Evolutionary conservation across 2,797 vertebrate species (phyloP), one percentile per base, ranked within the genome.

Genomic region (Tapirus indicus): DNA sequence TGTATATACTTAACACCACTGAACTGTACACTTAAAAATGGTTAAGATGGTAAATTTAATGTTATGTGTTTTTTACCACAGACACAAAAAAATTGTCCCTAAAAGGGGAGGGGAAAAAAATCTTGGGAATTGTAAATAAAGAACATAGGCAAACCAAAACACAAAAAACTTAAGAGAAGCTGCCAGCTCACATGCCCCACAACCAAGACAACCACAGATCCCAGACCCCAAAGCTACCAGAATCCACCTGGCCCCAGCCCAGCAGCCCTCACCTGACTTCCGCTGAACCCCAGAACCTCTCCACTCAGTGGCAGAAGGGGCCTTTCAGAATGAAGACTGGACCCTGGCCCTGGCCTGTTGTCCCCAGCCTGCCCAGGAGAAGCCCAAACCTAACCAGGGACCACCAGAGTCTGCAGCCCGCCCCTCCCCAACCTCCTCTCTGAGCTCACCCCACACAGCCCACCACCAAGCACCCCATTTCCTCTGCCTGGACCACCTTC

Each of bases 1-100:
- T 13, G n/a, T 29, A 7, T 18, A n/a, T 7, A 12, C n/a, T 0
- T 2, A 13, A 29, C 23, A 8, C 16, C 12, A 1, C 44, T 18
- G n/a, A 68, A 23, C 58, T 54, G 9, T 10, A 27, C 54, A 27
- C n/a, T 17, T 49, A 23, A n/a, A 44, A 75, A 8, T 47, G 71
- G 11, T 49, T 35, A 20, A 27, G 71, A 29, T 29, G 9, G 23
- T n/a, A 49, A 49, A 38, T 9, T 38, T 38, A 20, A 52, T 4
- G 32, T 1, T 7, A 79, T 32, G 56, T 14, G 38, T 32, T 82
- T 82, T 44, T 21, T 14, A 44, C 38, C 27, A 62, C 60, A 62
- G 10, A 29, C 23, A 62, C 23, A 1, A 20, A 49, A 18, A 49
- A 44, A 41, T 7, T 62, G 71, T 52, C 58, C 11, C 23, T 75